Evolutionary conservation across 2,888 invertebrate genomes (phyloP).

Genomic region (Celastrina argiolus): DNA sequence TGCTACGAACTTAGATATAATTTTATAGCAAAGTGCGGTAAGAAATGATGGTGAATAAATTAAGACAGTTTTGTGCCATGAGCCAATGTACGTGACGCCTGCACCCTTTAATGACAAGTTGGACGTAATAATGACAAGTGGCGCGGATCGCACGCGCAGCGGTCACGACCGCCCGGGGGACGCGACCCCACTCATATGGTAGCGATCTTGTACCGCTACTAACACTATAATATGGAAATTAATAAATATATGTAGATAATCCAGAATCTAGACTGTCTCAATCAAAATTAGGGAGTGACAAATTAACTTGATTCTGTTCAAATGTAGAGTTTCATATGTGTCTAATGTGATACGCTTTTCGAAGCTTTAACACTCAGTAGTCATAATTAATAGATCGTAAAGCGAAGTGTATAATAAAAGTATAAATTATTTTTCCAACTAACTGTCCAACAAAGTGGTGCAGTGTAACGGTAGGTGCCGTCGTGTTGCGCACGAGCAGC

Average conservation of each 20-base stretch:
- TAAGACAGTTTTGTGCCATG: conserved; percentile 16
- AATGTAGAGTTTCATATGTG: too few species aligned
- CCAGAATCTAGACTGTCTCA: too few species aligned
- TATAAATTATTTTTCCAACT: conserved; percentile 38
- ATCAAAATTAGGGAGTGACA: too few species aligned
- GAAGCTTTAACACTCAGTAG: background rate
- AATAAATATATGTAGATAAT: too few species aligned
- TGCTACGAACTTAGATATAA: background rate
- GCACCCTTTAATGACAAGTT: conserved; percentile 41
- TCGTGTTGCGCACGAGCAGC: conserved; percentile 55
- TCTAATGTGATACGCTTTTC: background rate
- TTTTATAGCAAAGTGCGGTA: background rate
- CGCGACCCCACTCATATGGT: conserved; percentile 42
- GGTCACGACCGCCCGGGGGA: conserved; percentile 67
- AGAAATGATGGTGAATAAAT: conserved; percentile 6
- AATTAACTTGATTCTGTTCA: too few species aligned
- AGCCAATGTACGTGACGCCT: conserved; percentile 33
- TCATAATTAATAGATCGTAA: conserved; percentile 12
- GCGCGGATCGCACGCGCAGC: conserved; percentile 64
- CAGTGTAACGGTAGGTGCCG: conserved; percentile 60
- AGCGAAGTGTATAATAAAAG: conserved; percentile 25
- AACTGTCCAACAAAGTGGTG: conserved; percentile 59
- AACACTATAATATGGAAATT: too few species aligned
- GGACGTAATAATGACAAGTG: conserved; percentile 69
- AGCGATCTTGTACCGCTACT: conserved; percentile 31